Evolutionary conservation across 1,140 invertebrate species (phyloP), one percentile per base, ranked within the genome.

Genomic region (Ptiloglossa arizonensis): DNA sequence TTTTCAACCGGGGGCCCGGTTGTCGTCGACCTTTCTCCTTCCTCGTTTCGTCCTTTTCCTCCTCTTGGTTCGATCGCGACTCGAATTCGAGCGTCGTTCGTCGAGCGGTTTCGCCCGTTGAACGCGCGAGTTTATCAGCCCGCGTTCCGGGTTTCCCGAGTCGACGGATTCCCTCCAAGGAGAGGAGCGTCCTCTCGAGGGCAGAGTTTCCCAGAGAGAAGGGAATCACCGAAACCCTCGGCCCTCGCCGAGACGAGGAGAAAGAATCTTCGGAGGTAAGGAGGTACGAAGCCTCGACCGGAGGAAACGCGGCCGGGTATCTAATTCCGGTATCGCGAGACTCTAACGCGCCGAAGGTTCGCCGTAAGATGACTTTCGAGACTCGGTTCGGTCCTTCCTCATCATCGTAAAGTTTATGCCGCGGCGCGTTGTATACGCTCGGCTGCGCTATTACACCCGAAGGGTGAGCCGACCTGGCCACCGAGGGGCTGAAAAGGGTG

Each of bases 351-450:
- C 1, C 44, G 15, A 74, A 35, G 24, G 17, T 54, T 63, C 70
- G 15, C 54, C 19, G 5, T 27, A 52, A 29, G 64, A 71, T 62
- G 69, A 73, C 77, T 79, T 73, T 63, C 60, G 38, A 66, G 62
- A 60, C 77, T 79, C 76, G 57, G 27, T 69, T 35, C 57, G 79
- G 57, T 68, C 63, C 79, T 71, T 77, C 79, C 79, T 81, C 79
- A 78, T 81, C 79, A 81, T 78, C 79, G 79, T 81, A 81, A 81
- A 81, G 46, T 81, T 81, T 81, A 81, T 81, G 79, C 79, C 74
- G 46, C 57, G 74, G 46, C 62, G 63, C 54, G 72, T 73, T 67
- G 71, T 68, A 62, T 80, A 80, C 70, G 71, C 62, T 74, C 56
- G 22, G 56, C 24, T 41, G 59, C 54, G 76, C 56, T 50, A 79